These are phyloP conservation scores for Cheirogaleus major DNA, from an alignment of 2,797 vertebrate genomes.

Conservation along the genomic window DNA sequence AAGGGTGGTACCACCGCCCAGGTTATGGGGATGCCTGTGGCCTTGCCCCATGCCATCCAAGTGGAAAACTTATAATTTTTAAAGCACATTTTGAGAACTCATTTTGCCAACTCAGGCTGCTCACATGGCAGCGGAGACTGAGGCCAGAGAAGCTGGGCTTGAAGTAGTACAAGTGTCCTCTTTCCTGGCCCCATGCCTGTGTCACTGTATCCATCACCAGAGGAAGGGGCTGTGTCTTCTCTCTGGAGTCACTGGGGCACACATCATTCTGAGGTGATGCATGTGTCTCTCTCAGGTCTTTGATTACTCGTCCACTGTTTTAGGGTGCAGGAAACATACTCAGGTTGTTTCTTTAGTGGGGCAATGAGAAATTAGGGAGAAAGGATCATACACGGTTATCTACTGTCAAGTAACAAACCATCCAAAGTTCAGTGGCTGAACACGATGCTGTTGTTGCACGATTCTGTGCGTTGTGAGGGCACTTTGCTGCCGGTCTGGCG, in stretches of 20 bases:
- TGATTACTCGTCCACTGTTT: background rate
- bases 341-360: background rate
- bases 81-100: background rate
- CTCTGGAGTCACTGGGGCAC: background rate
- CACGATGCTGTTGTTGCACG: background rate
- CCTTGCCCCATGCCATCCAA: background rate
- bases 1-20: background rate
- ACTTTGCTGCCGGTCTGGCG: background rate
- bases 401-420: background rate
- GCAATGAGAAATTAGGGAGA: background rate
- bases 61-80: background rate
- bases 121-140: background rate
- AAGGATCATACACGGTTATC: background rate
- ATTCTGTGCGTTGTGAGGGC: background rate
- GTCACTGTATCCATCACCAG: rapidly evolving
- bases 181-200: background rate
- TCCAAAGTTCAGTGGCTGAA: background rate
- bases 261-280: rapidly evolving
- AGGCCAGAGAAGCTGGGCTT: background rate
- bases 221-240: background rate
- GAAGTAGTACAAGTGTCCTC: rapidly evolving
- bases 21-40: background rate
- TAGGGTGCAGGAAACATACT: background rate
- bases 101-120: background rate
- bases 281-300: background rate